A percentile compares a stretch with the other conserved stretches of the same genome.
Evolutionary conservation across 2,113 vertebrate species (phyloP).

Genomic region (Hippolais icterina): DNA sequence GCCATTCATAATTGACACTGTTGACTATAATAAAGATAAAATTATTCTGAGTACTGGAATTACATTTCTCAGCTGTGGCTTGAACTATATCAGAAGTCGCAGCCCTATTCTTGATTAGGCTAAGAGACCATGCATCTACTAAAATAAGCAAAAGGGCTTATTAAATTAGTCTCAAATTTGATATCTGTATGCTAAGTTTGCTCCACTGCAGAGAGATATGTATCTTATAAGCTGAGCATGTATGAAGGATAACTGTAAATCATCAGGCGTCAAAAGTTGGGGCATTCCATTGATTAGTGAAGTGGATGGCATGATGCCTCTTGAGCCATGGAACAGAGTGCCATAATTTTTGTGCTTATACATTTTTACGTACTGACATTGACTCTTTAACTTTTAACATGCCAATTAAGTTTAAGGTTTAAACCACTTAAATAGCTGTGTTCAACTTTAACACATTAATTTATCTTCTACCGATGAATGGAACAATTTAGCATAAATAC

Average conservation of each 20-base stretch:
- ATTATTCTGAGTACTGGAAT: background rate
- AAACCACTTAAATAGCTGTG: constrained; percentile 47
- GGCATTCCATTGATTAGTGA: background rate
- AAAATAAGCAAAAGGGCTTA: background rate
- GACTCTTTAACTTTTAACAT: constrained; percentile 63
- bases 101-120: background rate
- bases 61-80: background rate
- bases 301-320: constrained; percentile 5
- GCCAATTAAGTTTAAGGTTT: constrained; percentile 53
- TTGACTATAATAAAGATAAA: background rate
- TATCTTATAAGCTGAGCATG: background rate
- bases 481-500: constrained; percentile 13
- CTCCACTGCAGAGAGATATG: background rate
- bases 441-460: constrained; percentile 40
- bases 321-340: background rate
- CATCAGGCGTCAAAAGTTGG: background rate
- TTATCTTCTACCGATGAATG: constrained; percentile 35
- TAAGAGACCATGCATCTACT: background rate
- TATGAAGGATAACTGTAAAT: background rate
- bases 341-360: constrained; percentile 23
- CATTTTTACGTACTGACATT: constrained; percentile 41
- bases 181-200: background rate
- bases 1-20: background rate
- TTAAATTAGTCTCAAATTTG: background rate
- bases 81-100: background rate